Evolutionary conservation across 2,113 vertebrate genomes (phyloP), one percentile per base, ranked within the genome.

Genomic region (Periophthalmus modestus): DNA sequence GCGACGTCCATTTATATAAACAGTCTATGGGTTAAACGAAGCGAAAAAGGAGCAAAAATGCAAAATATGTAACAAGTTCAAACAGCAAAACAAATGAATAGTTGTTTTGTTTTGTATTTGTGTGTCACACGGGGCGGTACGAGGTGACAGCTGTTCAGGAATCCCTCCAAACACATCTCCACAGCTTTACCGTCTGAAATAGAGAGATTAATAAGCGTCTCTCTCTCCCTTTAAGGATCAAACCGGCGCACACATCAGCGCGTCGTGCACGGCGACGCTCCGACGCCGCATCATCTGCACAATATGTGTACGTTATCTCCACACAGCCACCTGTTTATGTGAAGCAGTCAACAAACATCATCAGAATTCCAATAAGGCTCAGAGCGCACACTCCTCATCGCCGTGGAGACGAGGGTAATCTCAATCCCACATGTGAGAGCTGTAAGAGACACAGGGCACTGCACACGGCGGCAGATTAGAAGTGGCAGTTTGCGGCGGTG

Each of bases 251-350:
- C 50, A 63, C 62, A 39, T 50, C 36, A 57, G 10, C 34, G 19
- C 33, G 68, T 66, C 69, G 68, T 69, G 33, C 36, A 54, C 19
- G 5, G n/a, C 58, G 48, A 68, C 66, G 58, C 21, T 52, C 50
- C 23, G 18, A 59, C 2, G 11, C 55, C 66, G 78, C 77, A 69
- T 85, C 80, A 78, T 79, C 66, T 24, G 33, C 73, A 75, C 83
- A 89, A 83, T 82, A 76, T 79, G 80, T 65, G 71, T 65, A 77
- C 75, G 80, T 89, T 92, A 92, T 92, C 89, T 92, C 74, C 85
- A 87, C 87, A 82, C 88, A 87, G 85, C 86, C 91, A 92, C 91
- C 89, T 91, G 91, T 89, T 92, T 88, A 85, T 89, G 74, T 83
- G 82, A 89, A 85, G 87, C 78, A 92, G 87, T 87, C 87, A 79